Conservation (phyloP, 2,113 vertebrate species). For the Coracopsis vasa region DNA sequence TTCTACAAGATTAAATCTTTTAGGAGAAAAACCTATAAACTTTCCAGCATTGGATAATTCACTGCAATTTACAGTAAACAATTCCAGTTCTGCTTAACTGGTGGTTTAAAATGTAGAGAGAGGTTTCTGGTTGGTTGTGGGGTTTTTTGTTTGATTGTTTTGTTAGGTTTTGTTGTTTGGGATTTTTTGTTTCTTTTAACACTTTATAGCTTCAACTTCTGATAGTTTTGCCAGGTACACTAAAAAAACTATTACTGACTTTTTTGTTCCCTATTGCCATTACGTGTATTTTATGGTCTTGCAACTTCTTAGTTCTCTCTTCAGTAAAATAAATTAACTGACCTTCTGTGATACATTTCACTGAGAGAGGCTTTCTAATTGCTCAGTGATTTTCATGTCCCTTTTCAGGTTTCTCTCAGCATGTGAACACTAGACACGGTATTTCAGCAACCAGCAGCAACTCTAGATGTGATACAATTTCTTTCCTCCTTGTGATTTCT, state of each 20-base stretch:
- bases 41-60: not conserved
- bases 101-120: not conserved
- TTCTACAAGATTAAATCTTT: not conserved
- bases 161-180: rapidly evolving
- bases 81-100: not conserved
- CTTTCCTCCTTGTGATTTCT: not conserved
- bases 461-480: not conserved
- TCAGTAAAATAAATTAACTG: not conserved
- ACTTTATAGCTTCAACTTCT: not conserved
- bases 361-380: not conserved
- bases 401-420: not conserved
- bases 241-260: not conserved
- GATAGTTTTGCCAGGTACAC: not conserved
- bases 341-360: not conserved
- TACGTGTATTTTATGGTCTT: not conserved
- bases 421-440: not conserved
- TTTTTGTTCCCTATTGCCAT: not conserved
- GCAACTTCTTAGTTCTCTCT: not conserved
- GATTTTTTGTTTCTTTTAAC: not conserved
- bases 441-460: not conserved
- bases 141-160: not conserved
- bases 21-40: not conserved
- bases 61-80: not conserved
- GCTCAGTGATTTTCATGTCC: not conserved
- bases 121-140: not conserved